Evolutionary conservation across 2,888 invertebrate species (phyloP).

Genomic region (Zygaena filipendulae): DNA sequence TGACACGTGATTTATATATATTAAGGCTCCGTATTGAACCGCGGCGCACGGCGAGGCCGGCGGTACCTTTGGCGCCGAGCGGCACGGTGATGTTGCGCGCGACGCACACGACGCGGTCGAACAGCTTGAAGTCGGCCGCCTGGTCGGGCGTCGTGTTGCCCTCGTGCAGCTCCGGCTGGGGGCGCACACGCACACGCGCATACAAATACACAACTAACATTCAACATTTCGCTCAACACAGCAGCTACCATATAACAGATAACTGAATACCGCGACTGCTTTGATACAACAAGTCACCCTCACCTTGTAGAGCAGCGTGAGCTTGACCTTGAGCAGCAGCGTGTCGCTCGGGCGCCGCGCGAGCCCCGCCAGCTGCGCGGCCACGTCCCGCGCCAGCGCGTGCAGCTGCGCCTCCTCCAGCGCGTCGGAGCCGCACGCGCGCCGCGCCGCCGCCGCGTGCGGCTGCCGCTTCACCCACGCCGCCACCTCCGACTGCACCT

Average conservation of each 20-base stretch:
- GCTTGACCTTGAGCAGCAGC: constrained; percentile 81
- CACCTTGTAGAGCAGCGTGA: constrained; percentile 79
- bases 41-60: too few relatives aligned
- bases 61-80: constrained; percentile 79
- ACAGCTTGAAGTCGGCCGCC: constrained; percentile 72
- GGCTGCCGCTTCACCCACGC: constrained; percentile 81
- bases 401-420: constrained; percentile 74
- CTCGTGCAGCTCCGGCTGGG: constrained; percentile 57
- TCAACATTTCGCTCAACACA: constrained; percentile 2
- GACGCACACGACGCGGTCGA: constrained; percentile 88
- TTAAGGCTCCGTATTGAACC: too few relatives aligned
- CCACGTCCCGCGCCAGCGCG: constrained; percentile 35
- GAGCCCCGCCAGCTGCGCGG: constrained; percentile 34
- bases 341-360: constrained; percentile 45
- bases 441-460: constrained; percentile 68
- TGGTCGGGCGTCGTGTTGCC: constrained; percentile 75
- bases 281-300: too few relatives aligned
- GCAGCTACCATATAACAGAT: too few relatives aligned
- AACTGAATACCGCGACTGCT: too few relatives aligned
- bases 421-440: constrained; percentile 76
- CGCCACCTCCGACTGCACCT: constrained; percentile 58
- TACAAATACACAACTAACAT: too few relatives aligned
- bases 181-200: too few relatives aligned
- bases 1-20: too few relatives aligned
- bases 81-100: constrained; percentile 82